These are phyloP conservation scores for Nephotettix cincticeps DNA, from an alignment of 1,140 invertebrate species.

Conservation along the genomic window DNA sequence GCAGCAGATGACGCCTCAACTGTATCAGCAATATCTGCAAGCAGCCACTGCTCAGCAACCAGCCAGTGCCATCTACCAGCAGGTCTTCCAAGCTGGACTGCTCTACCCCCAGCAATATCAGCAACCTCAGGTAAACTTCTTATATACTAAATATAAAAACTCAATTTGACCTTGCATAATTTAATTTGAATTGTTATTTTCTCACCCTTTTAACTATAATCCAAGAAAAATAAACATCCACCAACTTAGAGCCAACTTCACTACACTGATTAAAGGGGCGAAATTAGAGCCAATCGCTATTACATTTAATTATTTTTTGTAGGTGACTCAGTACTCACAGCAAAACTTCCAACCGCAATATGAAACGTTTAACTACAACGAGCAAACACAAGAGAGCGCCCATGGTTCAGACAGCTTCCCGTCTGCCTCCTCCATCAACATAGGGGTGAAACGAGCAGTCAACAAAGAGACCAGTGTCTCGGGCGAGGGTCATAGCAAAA, in stretches of 20 bases:
- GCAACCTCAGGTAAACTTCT: conserved; percentile 41
- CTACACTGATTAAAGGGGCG: no score
- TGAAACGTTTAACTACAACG: conserved; percentile 56
- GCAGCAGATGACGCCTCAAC: not conserved
- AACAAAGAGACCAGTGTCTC: not conserved
- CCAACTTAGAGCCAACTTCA: no score
- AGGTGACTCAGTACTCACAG: conserved; percentile 8
- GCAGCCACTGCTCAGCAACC: not conserved
- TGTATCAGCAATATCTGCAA: conserved; percentile 12
- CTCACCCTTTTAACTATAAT: no score
- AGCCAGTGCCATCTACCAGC: conserved; percentile 1
- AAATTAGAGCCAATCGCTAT: no score
- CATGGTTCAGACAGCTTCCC: conserved; percentile 37
- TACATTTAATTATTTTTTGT: no score
- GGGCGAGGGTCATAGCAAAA: not conserved
- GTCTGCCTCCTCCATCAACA: conserved; percentile 16
- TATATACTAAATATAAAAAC: no score
- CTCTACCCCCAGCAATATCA: conserved; percentile 39
- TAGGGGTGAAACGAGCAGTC: conserved; percentile 24
- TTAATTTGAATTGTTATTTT: no score
- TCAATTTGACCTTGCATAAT: no score
- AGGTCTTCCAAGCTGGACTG: conserved; percentile 37
- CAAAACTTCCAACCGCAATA: conserved; percentile 50
- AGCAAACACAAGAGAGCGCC: conserved; percentile 45
- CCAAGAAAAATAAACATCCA: no score